A percentile compares a stretch with the other conserved stretches of the same genome.
Conservation (phyloP, 2,113 vertebrate species). For the Cryptomyrus ogoouensis region DNA sequence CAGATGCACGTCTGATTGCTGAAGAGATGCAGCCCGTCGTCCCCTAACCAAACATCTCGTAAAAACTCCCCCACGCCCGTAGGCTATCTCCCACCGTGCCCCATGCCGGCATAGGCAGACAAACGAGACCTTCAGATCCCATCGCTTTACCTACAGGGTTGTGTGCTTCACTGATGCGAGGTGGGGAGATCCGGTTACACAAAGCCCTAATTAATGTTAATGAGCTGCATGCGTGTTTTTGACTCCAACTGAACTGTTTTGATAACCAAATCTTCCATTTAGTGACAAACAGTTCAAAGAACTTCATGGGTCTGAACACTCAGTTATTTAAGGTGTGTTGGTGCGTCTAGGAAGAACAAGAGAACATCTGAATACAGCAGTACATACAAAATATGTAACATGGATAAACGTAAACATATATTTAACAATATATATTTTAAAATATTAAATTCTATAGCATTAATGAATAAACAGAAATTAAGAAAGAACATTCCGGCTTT, state of each 20-base stretch:
- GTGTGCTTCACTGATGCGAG: not conserved
- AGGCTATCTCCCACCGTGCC: not conserved
- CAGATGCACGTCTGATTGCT: not conserved
- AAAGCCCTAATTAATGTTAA: constrained; percentile 12
- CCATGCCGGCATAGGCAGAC: not conserved
- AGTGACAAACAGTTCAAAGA: not conserved
- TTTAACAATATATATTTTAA: not conserved
- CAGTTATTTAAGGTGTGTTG: not conserved
- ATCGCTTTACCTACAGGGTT: not conserved
- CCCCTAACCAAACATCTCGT: not conserved
- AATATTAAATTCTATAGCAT: not conserved
- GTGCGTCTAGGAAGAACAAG: not conserved
- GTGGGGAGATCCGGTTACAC: not conserved
- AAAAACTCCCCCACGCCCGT: not conserved
- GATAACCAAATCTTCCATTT: not conserved
- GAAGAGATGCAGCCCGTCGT: not conserved
- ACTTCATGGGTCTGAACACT: not conserved
- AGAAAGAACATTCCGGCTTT: not conserved
- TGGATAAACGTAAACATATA: not conserved
- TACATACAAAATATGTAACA: not conserved
- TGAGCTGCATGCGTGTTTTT: not conserved
- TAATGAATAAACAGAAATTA: not conserved
- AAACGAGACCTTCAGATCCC: constrained; percentile 2
- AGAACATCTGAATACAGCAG: not conserved
- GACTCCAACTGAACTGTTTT: not conserved